Conservation (phyloP, 2,888 invertebrate genomes). For the Mimumesa dahlbomi region DNA sequence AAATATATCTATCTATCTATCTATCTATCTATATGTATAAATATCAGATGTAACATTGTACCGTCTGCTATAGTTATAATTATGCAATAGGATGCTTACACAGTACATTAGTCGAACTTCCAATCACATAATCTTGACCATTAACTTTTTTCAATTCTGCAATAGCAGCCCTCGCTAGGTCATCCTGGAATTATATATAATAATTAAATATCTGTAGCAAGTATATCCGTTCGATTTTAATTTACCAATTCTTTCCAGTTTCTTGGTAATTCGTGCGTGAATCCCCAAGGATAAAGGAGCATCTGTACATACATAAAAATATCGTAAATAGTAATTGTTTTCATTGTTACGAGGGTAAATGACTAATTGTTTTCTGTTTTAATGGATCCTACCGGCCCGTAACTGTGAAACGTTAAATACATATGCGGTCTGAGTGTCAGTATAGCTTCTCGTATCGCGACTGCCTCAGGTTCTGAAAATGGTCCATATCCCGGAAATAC, state of each 20-base stretch:
- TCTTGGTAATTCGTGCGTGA: constrained; percentile 81
- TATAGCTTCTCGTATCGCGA: constrained; percentile 83
- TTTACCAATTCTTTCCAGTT: constrained; percentile 80
- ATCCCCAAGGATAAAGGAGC: constrained; percentile 87
- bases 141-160: constrained; percentile 45
- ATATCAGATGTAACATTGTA: no score
- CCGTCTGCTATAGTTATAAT: no score
- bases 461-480: constrained; percentile 86
- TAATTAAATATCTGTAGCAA: not conserved
- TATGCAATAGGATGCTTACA: no score
- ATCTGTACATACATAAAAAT: constrained; percentile 75
- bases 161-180: constrained; percentile 39
- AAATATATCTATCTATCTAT: no score
- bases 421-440: constrained; percentile 81
- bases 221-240: no score
- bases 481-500: constrained; percentile 83
- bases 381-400: constrained; percentile 81
- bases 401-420: constrained; percentile 88
- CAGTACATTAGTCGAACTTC: constrained; percentile 80
- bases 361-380: not conserved
- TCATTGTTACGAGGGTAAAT: no score
- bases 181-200: constrained; percentile 3
- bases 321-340: no score
- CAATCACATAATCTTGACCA: constrained; percentile 74
- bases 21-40: no score